A percentile compares a stretch with the other conserved stretches of the same genome.
phyloP scores from a whole-genome alignment of 35 echinoderm and acorn worm species.

The Chiridota heheva region DNA sequence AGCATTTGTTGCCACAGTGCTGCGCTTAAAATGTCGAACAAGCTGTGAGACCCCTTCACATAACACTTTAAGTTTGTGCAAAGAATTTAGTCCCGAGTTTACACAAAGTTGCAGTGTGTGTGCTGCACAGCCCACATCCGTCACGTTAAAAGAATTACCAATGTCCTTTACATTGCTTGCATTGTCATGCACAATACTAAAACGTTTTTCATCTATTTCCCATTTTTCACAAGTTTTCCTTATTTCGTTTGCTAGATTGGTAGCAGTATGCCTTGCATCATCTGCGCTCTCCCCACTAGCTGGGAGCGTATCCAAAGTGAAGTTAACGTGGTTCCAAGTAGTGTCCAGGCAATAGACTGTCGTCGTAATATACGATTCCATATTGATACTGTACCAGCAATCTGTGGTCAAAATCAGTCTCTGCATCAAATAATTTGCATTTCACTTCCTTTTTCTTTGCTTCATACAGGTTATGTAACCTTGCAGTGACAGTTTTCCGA shows the following conservation, averaged over 20 bases:
- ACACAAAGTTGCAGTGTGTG: constrained; percentile 43
- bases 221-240: constrained; percentile 13
- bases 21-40: constrained; percentile 37
- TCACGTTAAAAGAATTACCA: constrained; percentile 13
- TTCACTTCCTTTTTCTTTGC: constrained; percentile 1
- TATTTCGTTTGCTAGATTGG: constrained; percentile 1
- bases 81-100: constrained; percentile 19
- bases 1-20: constrained; percentile 19
- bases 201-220: background rate
- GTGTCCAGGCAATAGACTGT: constrained; percentile 14
- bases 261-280: constrained; percentile 7
- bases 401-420: constrained; percentile 23
- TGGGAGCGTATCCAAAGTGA: constrained; percentile 27
- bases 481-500: background rate
- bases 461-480: background rate
- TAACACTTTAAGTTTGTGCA: background rate
- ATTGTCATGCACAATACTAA: constrained; percentile 45
- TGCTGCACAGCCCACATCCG: constrained; percentile 24
- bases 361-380: constrained; percentile 15
- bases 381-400: constrained; percentile 20
- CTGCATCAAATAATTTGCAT: background rate
- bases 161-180: constrained; percentile 35
- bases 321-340: constrained; percentile 9
- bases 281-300: constrained; percentile 1
- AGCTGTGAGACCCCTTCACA: constrained; percentile 1